Evolutionary conservation across 64 coral and sea anemone genomes (phyloP).

Genomic region (Hydrozoanthus tunicans): DNA sequence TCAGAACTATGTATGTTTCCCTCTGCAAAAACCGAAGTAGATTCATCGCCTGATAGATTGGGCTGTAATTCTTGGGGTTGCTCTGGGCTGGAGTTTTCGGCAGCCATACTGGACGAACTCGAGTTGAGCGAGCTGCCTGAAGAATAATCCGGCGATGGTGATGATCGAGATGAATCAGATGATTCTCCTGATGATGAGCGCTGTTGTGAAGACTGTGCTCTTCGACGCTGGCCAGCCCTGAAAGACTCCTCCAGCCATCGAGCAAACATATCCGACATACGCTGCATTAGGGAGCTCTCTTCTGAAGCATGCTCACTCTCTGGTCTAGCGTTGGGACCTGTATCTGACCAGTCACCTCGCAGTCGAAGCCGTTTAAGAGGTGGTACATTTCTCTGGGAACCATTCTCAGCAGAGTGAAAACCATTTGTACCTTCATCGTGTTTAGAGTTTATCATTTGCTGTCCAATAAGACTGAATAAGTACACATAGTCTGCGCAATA

Average conservation of each 20-base stretch:
- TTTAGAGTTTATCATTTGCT: conserved; percentile 6
- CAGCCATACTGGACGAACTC: conserved; percentile 8
- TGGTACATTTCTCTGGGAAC: conserved; percentile 64
- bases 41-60: conserved; percentile 18
- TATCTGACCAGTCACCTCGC: conserved; percentile 96
- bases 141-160: conserved; percentile 4
- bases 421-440: conserved; percentile 44
- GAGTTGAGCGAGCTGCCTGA: conserved; percentile 63
- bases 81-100: conserved; percentile 29
- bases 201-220: conserved; percentile 51
- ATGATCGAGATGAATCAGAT: conserved; percentile 22
- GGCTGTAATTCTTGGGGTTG: conserved; percentile 34
- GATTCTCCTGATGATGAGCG: conserved; percentile 35
- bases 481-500: conserved; percentile 97
- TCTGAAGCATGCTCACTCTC: conserved; percentile 84
- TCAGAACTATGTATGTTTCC: background rate
- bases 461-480: conserved; percentile 69
- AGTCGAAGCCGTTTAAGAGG: conserved; percentile 87
- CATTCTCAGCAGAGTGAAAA: conserved; percentile 57
- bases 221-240: conserved; percentile 70
- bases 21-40: background rate
- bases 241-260: conserved; percentile 98
- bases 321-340: conserved; percentile 94
- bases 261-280: conserved; percentile 93
- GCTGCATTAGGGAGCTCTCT: conserved; percentile 84